Evolutionary conservation across 2,113 vertebrate genomes (phyloP), one percentile per base, ranked within the genome.

Genomic region (Arenaria interpres): DNA sequence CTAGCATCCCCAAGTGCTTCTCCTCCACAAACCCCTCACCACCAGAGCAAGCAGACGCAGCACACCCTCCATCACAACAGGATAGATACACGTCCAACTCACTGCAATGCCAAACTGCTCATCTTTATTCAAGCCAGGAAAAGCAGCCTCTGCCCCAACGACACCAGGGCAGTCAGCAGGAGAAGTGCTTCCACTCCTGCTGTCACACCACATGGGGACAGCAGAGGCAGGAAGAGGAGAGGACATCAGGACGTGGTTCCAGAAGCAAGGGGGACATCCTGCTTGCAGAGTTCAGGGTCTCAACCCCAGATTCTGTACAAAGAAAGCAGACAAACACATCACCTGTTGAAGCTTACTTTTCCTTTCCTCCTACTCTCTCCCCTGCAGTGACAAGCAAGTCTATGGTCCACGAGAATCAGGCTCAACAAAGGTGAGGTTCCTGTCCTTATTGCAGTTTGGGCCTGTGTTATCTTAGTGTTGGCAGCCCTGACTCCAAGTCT

Each of bases 261-360:
- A 53, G 83, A 16, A 83, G 32, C 2, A 0, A 83, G 7, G 4
- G 21, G 1, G 1, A 39, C 0, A 0, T 62, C 5, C 64, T 72
- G 13, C 30, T 48, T 1, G 0, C 1, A 5, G 3, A 11, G 5
- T 33, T n/a, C 66, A 39, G 7, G 17, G 14, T 6, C 9, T 94
- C 67, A 91, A 14, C 3, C 4, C 53, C 28, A 41, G 0, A 2
- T 0, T 0, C 84, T 94, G 67, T 21, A 39, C 0, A 1, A 20
- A 41, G 6, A 66, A 66, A 77, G 3, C 0, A 62, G 2, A 43
- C 2, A 60, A 66, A 6, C 33, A 27, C 1, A 0, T 60, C 10
- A 13, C 0, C 4, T 10, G 1, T 1, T 24, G 4, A 7, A 50
- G 59, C 25, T n/a, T 23, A 18, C 16, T 37, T 53, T 62, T 32